phyloP scores from a whole-genome alignment of 2,888 invertebrate species.

The Trichogramma evanescens region DNA sequence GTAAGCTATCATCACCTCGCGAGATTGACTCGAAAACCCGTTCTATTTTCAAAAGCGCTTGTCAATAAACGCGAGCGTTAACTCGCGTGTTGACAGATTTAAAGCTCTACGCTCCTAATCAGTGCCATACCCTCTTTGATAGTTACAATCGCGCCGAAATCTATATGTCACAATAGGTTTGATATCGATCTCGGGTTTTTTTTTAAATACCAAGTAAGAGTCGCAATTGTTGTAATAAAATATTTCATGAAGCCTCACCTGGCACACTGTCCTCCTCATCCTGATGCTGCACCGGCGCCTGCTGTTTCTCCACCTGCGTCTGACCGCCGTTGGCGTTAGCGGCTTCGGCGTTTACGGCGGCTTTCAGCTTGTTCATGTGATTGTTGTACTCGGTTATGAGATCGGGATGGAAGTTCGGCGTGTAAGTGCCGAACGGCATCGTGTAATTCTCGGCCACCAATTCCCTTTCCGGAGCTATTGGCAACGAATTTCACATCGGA shows the following conservation, averaged over 20 bases:
- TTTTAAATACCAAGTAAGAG: no score
- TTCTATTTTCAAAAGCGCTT: no score
- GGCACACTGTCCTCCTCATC: constrained; percentile 33
- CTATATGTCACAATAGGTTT: no score
- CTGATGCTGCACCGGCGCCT: constrained; percentile 1
- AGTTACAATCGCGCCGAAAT: no score
- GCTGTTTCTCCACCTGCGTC: not conserved
- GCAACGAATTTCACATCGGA: not conserved
- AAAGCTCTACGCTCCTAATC: no score
- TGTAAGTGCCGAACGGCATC: constrained; percentile 40
- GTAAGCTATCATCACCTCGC: no score
- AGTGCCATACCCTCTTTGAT: no score
- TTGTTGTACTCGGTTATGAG: constrained; percentile 37
- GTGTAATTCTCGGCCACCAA: constrained; percentile 26
- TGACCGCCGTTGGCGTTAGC: constrained; percentile 6
- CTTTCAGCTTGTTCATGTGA: constrained; percentile 31
- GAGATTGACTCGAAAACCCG: no score
- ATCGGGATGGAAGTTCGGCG: constrained; percentile 43
- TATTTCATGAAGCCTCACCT: constrained; percentile 26
- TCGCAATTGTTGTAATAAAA: not conserved
- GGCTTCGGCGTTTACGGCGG: constrained; percentile 26
- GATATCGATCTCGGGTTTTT: no score
- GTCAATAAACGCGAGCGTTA: no score
- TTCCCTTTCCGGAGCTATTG: not conserved
- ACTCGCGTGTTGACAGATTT: no score